Percentiles rank a stretch among this genome's conserved stretches.
These are phyloP conservation scores for Apaloderma vittatum DNA, from an alignment of 2,113 vertebrate genomes.

Conservation along the genomic window DNA sequence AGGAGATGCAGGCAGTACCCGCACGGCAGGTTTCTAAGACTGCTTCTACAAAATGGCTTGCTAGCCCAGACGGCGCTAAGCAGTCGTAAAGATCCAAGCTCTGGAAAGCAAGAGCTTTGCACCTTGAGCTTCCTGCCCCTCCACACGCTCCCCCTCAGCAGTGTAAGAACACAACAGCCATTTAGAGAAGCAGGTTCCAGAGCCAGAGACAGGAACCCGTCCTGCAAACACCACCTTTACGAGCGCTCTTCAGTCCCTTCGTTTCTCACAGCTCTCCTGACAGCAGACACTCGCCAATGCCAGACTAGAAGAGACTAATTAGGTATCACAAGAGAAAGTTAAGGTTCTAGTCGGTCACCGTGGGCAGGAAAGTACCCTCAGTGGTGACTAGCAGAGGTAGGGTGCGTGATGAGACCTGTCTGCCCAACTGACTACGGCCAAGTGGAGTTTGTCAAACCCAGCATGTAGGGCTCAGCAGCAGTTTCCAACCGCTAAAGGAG, in stretches of 20 bases:
- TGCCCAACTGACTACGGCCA: background rate
- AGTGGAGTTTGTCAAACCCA: background rate
- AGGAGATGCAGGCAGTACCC: background rate
- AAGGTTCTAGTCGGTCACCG: background rate
- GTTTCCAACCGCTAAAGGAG: background rate
- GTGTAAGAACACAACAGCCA: background rate
- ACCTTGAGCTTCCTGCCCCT: background rate
- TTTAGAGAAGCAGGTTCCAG: background rate
- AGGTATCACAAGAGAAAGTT: background rate
- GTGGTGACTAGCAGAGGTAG: background rate
- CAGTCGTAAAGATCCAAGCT: background rate
- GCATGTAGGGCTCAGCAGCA: background rate
- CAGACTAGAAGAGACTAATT: conserved; percentile 9
- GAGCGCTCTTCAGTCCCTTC: background rate
- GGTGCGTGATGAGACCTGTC: background rate
- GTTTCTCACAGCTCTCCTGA: background rate
- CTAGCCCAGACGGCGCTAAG: background rate
- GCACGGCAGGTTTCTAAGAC: background rate
- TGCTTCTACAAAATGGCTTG: background rate
- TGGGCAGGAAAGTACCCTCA: background rate
- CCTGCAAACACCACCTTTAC: background rate
- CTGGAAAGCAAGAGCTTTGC: background rate
- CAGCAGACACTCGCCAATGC: background rate
- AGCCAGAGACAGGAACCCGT: background rate
- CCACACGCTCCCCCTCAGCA: background rate